Percentiles rank a stretch among this genome's conserved stretches.
Evolutionary conservation across 2,888 invertebrate species (phyloP).

Genomic region (Papilio elwesi): DNA sequence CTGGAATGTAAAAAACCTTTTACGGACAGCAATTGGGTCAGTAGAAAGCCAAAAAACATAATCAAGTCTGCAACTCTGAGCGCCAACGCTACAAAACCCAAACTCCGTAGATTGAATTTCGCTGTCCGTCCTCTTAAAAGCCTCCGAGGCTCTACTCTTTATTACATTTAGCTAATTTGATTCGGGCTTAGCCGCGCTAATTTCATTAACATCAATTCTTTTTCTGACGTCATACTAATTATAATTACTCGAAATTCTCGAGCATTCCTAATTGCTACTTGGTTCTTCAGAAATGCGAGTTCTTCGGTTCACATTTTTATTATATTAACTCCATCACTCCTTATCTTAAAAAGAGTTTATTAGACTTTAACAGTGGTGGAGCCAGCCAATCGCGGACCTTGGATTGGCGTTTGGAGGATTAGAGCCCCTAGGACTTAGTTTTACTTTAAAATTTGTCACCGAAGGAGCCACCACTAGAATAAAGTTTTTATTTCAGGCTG

Average conservation of each 20-base stretch:
- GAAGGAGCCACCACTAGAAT: no score
- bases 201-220: slow-evolving; percentile 42
- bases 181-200: slow-evolving; percentile 35
- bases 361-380: not conserved
- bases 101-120: slow-evolving; percentile 29
- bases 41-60: slow-evolving; percentile 18
- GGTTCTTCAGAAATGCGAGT: not conserved
- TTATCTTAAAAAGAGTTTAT: not conserved
- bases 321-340: not conserved
- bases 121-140: slow-evolving; percentile 35
- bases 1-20: not conserved
- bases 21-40: slow-evolving; percentile 16
- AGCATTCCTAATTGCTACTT: slow-evolving; percentile 28
- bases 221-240: slow-evolving; percentile 24
- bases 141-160: slow-evolving; percentile 25
- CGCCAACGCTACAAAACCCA: slow-evolving; percentile 24
- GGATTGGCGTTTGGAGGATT: not conserved
- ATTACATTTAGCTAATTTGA: slow-evolving; percentile 37
- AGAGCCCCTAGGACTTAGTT: no score
- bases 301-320: not conserved
- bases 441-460: no score
- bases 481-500: no score
- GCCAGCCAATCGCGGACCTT: not conserved
- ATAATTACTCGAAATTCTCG: slow-evolving; percentile 4
- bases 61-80: slow-evolving; percentile 3